Conservation (phyloP, 2,113 vertebrate genomes). For the Zonotrichia leucophrys region DNA sequence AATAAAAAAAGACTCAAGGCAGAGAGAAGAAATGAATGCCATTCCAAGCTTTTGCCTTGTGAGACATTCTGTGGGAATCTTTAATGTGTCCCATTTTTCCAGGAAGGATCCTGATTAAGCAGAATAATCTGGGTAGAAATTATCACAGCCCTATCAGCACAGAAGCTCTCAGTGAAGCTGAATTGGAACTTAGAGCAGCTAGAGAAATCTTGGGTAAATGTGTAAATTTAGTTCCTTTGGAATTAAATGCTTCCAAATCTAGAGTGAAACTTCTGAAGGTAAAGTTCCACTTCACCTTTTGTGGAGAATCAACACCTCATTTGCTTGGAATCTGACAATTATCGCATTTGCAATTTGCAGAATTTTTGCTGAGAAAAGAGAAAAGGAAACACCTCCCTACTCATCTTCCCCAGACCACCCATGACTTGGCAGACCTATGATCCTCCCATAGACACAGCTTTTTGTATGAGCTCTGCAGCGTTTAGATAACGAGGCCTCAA, state of each 20-base stretch:
- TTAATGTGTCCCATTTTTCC: neutral
- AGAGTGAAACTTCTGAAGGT: neutral
- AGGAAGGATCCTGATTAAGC: neutral
- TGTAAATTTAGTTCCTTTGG: neutral
- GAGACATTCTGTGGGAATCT: neutral
- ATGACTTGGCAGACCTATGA: neutral
- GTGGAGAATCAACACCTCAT: neutral
- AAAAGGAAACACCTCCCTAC: neutral
- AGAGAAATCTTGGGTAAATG: neutral
- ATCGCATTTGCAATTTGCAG: neutral
- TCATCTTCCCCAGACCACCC: neutral
- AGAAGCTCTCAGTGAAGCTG: neutral
- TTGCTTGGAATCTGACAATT: neutral
- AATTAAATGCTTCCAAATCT: neutral
- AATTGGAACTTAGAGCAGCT: neutral
- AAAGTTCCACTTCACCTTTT: neutral
- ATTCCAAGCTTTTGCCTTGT: neutral
- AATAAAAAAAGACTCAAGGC: neutral
- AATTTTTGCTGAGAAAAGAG: neutral
- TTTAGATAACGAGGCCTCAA: neutral
- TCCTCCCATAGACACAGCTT: neutral
- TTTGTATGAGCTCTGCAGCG: neutral
- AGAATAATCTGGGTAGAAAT: neutral
- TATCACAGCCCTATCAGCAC: neutral
- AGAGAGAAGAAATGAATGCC: neutral